Evolutionary conservation across 2,888 invertebrate genomes (phyloP), one percentile per base, ranked within the genome.

Genomic region (Ophioninae sp.): DNA sequence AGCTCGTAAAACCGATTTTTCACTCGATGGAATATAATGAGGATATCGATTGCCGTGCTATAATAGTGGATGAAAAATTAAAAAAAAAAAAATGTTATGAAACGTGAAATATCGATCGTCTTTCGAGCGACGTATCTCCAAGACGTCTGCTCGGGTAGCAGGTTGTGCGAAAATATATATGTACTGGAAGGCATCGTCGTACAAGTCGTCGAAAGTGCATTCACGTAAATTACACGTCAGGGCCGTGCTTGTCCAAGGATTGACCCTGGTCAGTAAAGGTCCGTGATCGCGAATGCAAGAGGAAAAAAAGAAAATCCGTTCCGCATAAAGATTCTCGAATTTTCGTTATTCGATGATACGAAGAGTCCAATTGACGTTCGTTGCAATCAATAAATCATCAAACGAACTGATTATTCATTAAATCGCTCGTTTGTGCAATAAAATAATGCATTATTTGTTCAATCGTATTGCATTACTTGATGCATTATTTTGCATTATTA

Each of bases 221-320:
- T 64, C 83, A 85, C 86, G 85, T 87, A 85, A 81, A 85, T 84
- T 85, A 84, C 86, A 82, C 76, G 73, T 80, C 87, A 87, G 87
- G 87, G 86, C 84, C 87, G 85, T 85, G 85, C 81, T 84, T 69
- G 65, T 84, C 70, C 82, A 80, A 85, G 79, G 84, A 85, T 86
- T 86, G 81, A 86, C 82, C 85, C 86, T 85, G 84, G 79, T 62
- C 74, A 65, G 79, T 39, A 84, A 76, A 84, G 81, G 81, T 81
- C 84, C 64, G 73, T 30, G 62, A 44, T 50, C 21, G 69, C 21
- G 8, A 8, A 84, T 30, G 57, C 30, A 30, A 75, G 56, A 61
- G 57, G 50, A 75, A 7, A 67, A 68, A 13, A 44, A 68, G 7
- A 61, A 61, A 39, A n/a, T 68, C 61, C 57, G 39, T 57, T 41